A percentile compares a stretch with the other conserved stretches of the same genome.
These are phyloP conservation scores for Agrypnus murinus DNA, from an alignment of 2,888 invertebrate species.

Conservation along the genomic window DNA sequence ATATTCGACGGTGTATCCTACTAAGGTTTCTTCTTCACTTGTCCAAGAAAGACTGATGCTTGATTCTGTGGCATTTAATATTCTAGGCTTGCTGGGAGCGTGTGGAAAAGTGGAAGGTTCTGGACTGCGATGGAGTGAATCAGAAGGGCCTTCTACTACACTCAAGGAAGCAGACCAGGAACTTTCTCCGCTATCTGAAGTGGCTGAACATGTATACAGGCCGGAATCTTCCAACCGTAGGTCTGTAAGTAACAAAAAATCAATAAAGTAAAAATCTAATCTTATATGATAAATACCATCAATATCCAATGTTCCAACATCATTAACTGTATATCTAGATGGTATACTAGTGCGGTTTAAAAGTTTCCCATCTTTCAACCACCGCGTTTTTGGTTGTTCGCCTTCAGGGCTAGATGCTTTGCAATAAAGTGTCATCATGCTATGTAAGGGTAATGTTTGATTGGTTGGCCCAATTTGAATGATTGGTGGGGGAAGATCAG, in stretches of 20 bases:
- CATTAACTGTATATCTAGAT: slow-evolving; percentile 74
- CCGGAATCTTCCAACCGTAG: slow-evolving; percentile 83
- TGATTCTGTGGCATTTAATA: slow-evolving; percentile 79
- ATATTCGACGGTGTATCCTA: slow-evolving; percentile 85
- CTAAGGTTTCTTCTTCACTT: slow-evolving; percentile 71
- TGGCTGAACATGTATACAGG: slow-evolving; percentile 88
- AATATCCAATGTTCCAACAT: slow-evolving; percentile 84
- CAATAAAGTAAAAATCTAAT: background rate
- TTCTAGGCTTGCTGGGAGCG: slow-evolving; percentile 82
- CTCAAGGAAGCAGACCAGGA: slow-evolving; percentile 85
- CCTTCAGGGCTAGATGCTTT: slow-evolving; percentile 79
- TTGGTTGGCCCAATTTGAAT: slow-evolving; percentile 91
- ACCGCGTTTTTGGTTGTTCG: slow-evolving; percentile 82
- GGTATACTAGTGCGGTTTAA: slow-evolving; percentile 72
- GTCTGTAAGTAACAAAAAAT: slow-evolving; percentile 72
- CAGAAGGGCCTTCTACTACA: slow-evolving; percentile 74
- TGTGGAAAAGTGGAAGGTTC: slow-evolving; percentile 82
- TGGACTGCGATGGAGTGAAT: slow-evolving; percentile 80
- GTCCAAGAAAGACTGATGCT: slow-evolving; percentile 79
- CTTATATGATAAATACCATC: slow-evolving; percentile 77
- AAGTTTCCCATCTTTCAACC: slow-evolving; percentile 84
- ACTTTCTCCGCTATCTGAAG: slow-evolving; percentile 88
- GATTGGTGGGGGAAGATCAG: slow-evolving; percentile 89
- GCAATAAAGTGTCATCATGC: slow-evolving; percentile 86
- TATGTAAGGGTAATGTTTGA: slow-evolving; percentile 88